These are phyloP conservation scores for Adelosebastes latens DNA, from an alignment of 2,797 vertebrate species.

Conservation along the genomic window DNA sequence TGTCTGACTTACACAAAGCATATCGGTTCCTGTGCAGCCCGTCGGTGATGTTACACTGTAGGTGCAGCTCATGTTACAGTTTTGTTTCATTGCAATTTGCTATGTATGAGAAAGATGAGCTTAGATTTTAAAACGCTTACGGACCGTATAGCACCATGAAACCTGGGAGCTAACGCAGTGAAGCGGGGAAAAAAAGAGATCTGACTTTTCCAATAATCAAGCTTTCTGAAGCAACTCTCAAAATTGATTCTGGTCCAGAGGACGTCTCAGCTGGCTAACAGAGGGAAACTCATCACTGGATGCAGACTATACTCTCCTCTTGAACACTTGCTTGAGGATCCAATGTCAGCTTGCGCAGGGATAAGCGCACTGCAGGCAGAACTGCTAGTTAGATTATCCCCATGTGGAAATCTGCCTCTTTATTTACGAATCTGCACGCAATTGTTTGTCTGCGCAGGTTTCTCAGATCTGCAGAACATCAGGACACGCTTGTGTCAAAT, in stretches of 20 bases:
- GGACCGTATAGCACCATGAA: neutral
- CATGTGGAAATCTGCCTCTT: neutral
- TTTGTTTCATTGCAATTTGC: constrained; percentile 34
- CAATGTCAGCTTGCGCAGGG: neutral
- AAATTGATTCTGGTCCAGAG: neutral
- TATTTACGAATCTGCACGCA: neutral
- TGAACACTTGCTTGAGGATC: neutral
- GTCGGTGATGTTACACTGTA: constrained; percentile 7
- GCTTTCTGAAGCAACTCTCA: neutral
- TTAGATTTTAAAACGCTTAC: neutral
- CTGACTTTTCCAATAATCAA: constrained; percentile 8
- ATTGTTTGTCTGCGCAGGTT: neutral
- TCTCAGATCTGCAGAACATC: neutral
- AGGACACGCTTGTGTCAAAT: neutral
- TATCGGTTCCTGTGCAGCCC: constrained; percentile 17
- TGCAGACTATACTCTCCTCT: neutral
- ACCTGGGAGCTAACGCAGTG: neutral
- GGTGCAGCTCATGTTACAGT: constrained; percentile 38
- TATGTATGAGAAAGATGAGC: constrained; percentile 21
- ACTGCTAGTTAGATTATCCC: neutral
- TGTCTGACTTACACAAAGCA: neutral
- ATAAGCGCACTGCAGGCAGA: neutral
- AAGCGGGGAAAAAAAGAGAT: constrained; percentile 8
- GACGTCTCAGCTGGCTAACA: neutral
- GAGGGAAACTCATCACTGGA: neutral